Evolutionary conservation across 2,113 vertebrate genomes (phyloP), one percentile per base, ranked within the genome.

Genomic region (Junco hyemalis): DNA sequence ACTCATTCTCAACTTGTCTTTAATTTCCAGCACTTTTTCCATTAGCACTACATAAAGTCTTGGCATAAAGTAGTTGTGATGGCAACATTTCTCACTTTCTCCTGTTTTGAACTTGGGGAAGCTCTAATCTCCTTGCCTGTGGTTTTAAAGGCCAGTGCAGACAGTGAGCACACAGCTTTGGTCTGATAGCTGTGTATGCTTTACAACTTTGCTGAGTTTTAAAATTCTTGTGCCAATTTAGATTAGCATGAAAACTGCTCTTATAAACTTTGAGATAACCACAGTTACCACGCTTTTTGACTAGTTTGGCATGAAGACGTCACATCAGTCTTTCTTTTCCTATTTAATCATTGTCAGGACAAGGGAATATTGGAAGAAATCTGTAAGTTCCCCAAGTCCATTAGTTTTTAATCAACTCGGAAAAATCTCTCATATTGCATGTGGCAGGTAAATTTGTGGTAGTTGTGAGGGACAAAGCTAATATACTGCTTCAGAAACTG

Each of bases 21-120:
- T 72, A 47, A 60, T 71, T 92, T 77, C 70, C 76, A 96, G 31
- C 23, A n/a, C 36, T 81, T 88, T 89, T 95, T 79, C 78, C 81
- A 64, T 79, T 90, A 88, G 14, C 45, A 16, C 45, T 61, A 38
- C 0, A 9, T 80, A 63, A 92, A 94, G n/a, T 69, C 50, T 92
- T 95, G 92, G 63, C 79, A 81, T 45, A 18, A 79, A 82, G 66
- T 17, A 14, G 31, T 69, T 93, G 61, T 38, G 26, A 72, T 81
- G 81, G 81, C 83, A 95, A 80, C 47, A 59, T 77, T 95, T 80
- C 47, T 42, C 33, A 80, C 50, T 77, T 89, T 81, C 70, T 64
- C 42, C 85, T 74, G n/a, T 92, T 94, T 96, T 85, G 74, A 86
- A 51, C 51, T 38, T 71, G n/a, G 31, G 33, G 53, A 81, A 91